phyloP scores from a whole-genome alignment of 1,140 invertebrate species.

The Teleogryllus occipitalis region DNA sequence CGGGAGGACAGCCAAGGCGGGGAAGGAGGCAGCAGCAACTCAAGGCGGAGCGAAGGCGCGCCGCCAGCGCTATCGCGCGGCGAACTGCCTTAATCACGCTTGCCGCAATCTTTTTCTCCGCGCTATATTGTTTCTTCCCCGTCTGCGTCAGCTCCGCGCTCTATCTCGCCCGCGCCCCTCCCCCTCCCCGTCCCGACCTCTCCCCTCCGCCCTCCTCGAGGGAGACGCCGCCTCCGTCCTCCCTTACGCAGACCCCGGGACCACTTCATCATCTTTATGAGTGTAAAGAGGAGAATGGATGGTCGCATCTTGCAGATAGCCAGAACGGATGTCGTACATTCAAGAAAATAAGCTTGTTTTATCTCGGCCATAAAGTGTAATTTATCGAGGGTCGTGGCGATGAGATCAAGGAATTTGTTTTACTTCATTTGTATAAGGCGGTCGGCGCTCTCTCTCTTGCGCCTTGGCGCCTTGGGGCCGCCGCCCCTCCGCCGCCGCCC shows the following conservation, averaged over 20 bases:
- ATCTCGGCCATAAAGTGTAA: conserved; percentile 34
- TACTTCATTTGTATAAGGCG: conserved; percentile 30
- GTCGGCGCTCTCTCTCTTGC: not conserved
- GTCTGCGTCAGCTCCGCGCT: not conserved
- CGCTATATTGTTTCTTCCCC: not conserved
- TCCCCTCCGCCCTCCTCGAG: not conserved
- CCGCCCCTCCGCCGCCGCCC: not conserved
- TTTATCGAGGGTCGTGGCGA: conserved; percentile 28
- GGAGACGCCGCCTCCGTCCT: not conserved
- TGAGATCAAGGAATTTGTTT: conserved; percentile 30
- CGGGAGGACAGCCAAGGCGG: no score
- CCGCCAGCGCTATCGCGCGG: no score
- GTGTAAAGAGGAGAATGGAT: conserved; percentile 29
- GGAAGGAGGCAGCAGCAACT: no score
- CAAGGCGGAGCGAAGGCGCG: no score
- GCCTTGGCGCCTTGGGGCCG: not conserved
- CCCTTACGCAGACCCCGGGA: conserved; percentile 17
- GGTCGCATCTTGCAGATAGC: conserved; percentile 33
- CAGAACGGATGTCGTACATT: conserved; percentile 35
- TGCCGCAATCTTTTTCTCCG: not conserved
- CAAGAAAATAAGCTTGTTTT: conserved; percentile 36
- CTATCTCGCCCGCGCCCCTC: not conserved
- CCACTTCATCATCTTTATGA: conserved; percentile 30
- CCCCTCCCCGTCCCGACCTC: not conserved
- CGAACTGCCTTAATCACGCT: not conserved